Conservation (phyloP, 64 coral and sea anemone genomes). For the Montipora cactus region DNA sequence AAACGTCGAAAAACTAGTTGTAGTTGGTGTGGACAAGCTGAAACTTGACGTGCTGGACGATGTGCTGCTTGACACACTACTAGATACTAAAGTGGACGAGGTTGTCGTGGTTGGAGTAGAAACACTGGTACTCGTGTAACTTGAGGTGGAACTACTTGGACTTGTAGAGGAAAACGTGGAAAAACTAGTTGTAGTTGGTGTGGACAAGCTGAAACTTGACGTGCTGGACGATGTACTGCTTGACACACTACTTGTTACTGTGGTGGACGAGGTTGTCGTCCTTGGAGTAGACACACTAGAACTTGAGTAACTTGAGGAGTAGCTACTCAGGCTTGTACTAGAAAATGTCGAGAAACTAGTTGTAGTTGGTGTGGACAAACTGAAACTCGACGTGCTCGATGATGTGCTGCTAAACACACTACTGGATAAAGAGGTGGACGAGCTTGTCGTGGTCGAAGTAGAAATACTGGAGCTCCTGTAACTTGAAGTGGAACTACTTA, state of each 20-base stretch:
- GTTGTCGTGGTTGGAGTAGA: conserved; percentile 60
- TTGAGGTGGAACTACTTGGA: not conserved
- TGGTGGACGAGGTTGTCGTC: not conserved
- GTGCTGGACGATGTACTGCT: not conserved
- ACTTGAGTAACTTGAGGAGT: not conserved
- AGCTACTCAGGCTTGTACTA: too few species aligned
- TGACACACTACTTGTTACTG: not conserved
- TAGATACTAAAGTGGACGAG: not conserved
- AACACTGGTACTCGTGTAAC: not conserved
- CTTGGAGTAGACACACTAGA: not conserved
- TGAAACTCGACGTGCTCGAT: too few species aligned
- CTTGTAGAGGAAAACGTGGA: not conserved
- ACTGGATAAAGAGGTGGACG: too few species aligned
- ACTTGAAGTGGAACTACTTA: too few species aligned
- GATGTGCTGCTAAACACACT: too few species aligned
- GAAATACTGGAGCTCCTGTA: too few species aligned
- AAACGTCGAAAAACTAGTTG: not conserved
- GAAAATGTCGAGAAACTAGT: too few species aligned
- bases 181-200: not conserved
- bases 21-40: conserved; percentile 53
- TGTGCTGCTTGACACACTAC: not conserved
- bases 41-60: not conserved
- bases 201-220: not conserved
- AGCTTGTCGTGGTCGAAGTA: too few species aligned
- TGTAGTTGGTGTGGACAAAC: too few species aligned